Conservation (phyloP, 2,113 vertebrate genomes). For the Gymnarchus niloticus region DNA sequence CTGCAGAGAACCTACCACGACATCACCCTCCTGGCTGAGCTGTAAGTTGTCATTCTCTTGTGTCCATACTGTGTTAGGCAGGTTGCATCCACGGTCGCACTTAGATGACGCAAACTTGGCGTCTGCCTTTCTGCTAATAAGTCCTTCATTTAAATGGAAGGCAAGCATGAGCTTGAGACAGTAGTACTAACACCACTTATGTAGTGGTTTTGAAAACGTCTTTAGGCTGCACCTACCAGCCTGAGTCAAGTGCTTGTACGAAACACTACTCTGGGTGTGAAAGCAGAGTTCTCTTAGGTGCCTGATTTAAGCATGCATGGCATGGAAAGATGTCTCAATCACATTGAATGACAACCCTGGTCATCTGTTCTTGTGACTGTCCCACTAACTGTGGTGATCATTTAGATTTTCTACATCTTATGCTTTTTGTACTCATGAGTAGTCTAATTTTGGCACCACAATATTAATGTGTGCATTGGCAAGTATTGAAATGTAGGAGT, state of each 20-base stretch:
- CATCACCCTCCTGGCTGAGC: slow-evolving; percentile 88
- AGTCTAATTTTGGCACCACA: neutral
- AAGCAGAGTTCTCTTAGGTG: neutral
- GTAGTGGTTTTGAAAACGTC: neutral
- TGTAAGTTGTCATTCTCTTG: slow-evolving; percentile 74
- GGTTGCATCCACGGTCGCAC: neutral
- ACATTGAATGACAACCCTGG: neutral
- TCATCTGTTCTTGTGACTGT: neutral
- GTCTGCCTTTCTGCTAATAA: neutral
- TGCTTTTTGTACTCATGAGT: neutral
- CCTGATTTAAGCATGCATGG: neutral
- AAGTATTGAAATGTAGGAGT: neutral
- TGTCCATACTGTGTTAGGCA: neutral
- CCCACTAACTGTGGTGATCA: too few relatives aligned
- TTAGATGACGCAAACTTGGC: neutral
- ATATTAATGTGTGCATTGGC: too few relatives aligned
- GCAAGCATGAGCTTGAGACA: neutral
- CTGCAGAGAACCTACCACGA: slow-evolving; percentile 96
- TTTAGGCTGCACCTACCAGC: neutral
- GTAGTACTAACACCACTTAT: too few relatives aligned
- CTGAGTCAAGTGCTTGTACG: neutral
- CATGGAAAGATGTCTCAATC: neutral
- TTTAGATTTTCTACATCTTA: neutral
- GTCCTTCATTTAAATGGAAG: neutral
- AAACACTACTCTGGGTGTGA: neutral